Conservation (phyloP, 2,888 invertebrate species). For the Rhabditoides inermis region DNA sequence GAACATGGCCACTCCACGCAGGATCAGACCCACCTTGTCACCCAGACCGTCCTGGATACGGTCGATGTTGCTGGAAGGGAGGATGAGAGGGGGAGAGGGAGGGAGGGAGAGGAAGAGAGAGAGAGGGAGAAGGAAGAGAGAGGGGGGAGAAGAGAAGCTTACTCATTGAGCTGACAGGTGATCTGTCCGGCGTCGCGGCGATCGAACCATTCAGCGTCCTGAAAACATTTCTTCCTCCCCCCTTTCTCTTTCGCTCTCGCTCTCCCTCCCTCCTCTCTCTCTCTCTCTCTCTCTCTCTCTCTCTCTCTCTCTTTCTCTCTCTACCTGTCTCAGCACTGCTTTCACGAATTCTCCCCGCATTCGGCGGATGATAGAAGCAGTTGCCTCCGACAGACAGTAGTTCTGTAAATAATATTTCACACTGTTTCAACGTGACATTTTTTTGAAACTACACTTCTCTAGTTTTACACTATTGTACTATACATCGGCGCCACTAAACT, state of each 20-base stretch:
- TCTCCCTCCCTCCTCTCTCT: too few species aligned
- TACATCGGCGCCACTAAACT: background rate
- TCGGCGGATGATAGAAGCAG: slow-evolving; percentile 4
- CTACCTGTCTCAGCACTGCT: slow-evolving; percentile 24
- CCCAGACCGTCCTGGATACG: slow-evolving; percentile 22
- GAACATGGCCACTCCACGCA: slow-evolving; percentile 30
- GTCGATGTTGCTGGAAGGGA: slow-evolving; percentile 18
- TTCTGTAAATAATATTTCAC: background rate
- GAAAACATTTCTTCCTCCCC: too few species aligned
- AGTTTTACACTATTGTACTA: background rate
- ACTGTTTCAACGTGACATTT: too few species aligned
- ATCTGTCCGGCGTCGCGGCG: slow-evolving; percentile 19
- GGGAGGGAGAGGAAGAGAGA: background rate
- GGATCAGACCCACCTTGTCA: slow-evolving; percentile 24
- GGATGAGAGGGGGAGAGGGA: background rate
- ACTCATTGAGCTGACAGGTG: slow-evolving; percentile 28
- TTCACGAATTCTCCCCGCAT: slow-evolving; percentile 18
- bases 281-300: too few species aligned
- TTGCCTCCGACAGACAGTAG: slow-evolving; percentile 1
- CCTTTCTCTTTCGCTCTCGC: too few species aligned
- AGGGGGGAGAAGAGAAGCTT: background rate
- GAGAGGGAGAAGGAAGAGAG: background rate
- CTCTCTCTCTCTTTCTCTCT: too few species aligned
- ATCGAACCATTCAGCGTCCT: slow-evolving; percentile 25
- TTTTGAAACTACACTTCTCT: too few species aligned